Evolutionary conservation across 1,140 invertebrate species (phyloP), one percentile per base, ranked within the genome.

Genomic region (Caenorhabditis remanei): DNA sequence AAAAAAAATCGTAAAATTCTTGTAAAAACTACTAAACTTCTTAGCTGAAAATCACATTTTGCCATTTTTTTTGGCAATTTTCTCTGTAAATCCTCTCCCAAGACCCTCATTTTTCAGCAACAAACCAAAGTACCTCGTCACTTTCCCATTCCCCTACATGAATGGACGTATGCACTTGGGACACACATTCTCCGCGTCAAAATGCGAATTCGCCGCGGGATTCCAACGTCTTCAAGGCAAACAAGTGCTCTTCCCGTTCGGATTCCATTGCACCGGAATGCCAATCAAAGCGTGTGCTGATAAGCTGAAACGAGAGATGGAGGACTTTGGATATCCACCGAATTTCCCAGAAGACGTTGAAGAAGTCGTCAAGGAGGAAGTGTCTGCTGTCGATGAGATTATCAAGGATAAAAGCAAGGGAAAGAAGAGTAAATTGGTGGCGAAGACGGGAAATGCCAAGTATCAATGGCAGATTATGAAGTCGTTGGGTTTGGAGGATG

Each of bases 401-500:
- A 93, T 93, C 40, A 96, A 96, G 93, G 97, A 99, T 93, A 99
- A 99, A 93, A 96, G 96, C 86, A 99, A 99, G 94, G 96, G 97
- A 24, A 99, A 99, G 93, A 99, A 99, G 95, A 98, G 97, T 93
- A 99, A 99, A 94, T 96, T 96, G n/a, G 94, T 95, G 1, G 97
- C 98, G 1, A 99, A 99, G 94, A 94, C 96, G 16, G 96, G 96
- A 0, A 91, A 93, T 11, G 95, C 95, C 0, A 99, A 98, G 93
- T 99, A 96, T 93, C 98, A 99, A 92, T 99, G 98, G 98, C 96
- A 99, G 93, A 99, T 99, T 79, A 99, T 99, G 98, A 94, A 96
- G 92, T 96, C 96, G 92, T 93, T 99, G 75, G 98, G 97, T 0
- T 93, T 99, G 4, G 92, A 94, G 53, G 95, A 99, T 92, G 95